Base-by-base conservation (phyloP, 2,888 invertebrate genomes). In the Aphidoletes aphidimyza region DNA sequence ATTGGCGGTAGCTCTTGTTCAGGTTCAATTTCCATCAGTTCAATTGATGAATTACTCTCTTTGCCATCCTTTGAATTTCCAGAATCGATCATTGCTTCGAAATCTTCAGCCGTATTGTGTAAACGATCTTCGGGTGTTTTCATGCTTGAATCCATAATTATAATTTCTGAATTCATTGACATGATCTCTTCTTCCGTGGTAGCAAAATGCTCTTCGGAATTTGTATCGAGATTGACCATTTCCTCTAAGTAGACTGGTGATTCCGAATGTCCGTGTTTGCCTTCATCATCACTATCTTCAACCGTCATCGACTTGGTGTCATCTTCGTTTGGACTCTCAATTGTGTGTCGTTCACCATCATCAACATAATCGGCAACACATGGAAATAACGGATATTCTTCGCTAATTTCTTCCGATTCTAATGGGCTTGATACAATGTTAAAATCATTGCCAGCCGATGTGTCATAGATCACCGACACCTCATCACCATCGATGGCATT, bases 371-470 rank as follows among this genome's bases (percentile, higher is more conserved):
- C 93, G 0, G 91, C 91, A 0, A 93, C 92, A 88, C 92, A 91
- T 0, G 93, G 92, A 87, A 93, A 94, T 0, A 94, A 87, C 11
- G 93, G 91, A 87, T 93, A 94, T 86, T 93, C 93, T 86, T 93
- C 93, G 6, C 92, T 90, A 86, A 92, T 92, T 86, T 92, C 92
- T 39, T 85, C 86, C 0, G 91, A 89, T 87, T 93, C 93, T 34
- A 92, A 89, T 0, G 92, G 92, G 84, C 93, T 92, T 0, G 93
- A 92, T 37, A 93, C 92, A 1, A 92, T 92, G 0, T 89, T 90
- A 22, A 92, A 87, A 87, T 92, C 92, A 0, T 90, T 90, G 85
- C 91, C 91, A 0, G 91, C 91, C 85, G 92, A 91, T 49, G 85
- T 84, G 86, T 92, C 92, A 54, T 83, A 54, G 81, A 92, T 92